phyloP scores from a whole-genome alignment of 2,888 invertebrate species.

The Spisula solida region DNA sequence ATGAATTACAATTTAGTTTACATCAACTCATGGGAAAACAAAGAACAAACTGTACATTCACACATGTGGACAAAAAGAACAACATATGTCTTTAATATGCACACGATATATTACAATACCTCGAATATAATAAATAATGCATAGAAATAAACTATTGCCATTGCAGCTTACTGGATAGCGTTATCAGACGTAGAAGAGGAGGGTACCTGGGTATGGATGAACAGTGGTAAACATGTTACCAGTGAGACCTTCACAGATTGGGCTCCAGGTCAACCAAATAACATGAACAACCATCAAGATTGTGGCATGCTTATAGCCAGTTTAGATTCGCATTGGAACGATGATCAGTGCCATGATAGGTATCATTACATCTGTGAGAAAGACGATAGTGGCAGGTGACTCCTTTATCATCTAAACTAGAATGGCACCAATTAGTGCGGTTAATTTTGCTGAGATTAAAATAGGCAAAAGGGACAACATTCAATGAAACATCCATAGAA shows the following conservation, averaged over 20 bases:
- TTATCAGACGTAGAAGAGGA: not conserved
- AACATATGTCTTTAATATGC: too few relatives aligned
- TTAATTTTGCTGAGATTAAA: too few relatives aligned
- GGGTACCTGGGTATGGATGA: not conserved
- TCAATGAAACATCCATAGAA: too few relatives aligned
- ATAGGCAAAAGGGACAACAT: too few relatives aligned
- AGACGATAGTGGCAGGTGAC: not conserved
- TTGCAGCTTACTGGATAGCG: not conserved
- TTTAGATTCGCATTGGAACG: not conserved
- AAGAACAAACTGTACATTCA: too few relatives aligned
- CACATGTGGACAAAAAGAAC: too few relatives aligned
- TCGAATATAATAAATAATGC: too few relatives aligned
- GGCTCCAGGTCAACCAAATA: not conserved
- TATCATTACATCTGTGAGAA: slow-evolving; percentile 13
- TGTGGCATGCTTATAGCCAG: not conserved
- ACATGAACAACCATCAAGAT: not conserved
- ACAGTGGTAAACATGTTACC: not conserved
- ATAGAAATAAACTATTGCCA: not conserved
- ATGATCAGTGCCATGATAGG: not conserved
- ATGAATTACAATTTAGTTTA: too few relatives aligned
- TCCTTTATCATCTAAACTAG: too few relatives aligned
- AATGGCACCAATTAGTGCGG: too few relatives aligned
- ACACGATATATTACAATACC: too few relatives aligned
- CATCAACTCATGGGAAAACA: too few relatives aligned
- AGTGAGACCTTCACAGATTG: not conserved